phyloP scores from a whole-genome alignment of 35 echinoderm and acorn worm species.

The Nesometra sesokonis region DNA sequence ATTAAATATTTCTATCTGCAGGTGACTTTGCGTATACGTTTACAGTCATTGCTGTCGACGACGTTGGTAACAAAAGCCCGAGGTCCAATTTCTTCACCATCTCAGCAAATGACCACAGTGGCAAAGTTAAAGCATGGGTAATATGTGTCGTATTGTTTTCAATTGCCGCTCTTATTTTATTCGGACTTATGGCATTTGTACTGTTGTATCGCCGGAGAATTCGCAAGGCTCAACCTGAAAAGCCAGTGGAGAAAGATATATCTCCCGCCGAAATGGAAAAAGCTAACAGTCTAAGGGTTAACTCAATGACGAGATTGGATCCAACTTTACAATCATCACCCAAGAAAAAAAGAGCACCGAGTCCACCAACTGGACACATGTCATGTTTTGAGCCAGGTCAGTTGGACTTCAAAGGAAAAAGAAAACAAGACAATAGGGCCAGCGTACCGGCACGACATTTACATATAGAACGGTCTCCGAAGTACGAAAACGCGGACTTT shows the following conservation, averaged over 20 bases:
- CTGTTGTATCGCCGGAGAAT: background rate
- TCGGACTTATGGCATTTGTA: background rate
- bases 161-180: background rate
- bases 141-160: background rate
- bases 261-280: background rate
- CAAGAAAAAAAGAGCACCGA: background rate
- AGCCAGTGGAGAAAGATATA: background rate
- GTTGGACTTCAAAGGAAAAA: background rate
- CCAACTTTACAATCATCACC: background rate
- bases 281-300: background rate
- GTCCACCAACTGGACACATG: background rate
- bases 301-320: background rate
- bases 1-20: background rate
- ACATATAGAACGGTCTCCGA: background rate
- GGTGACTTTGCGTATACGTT: constrained; percentile 29
- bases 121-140: background rate
- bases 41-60: constrained; percentile 8
- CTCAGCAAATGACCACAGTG: constrained; percentile 1
- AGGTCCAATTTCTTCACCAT: constrained; percentile 23
- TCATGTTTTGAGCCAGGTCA: background rate
- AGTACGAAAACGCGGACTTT: background rate
- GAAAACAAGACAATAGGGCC: background rate
- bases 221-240: background rate
- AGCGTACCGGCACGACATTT: background rate
- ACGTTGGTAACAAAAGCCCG: constrained; percentile 9